Percentiles rank a stretch among this genome's conserved stretches.
Conservation (phyloP, 2,797 vertebrate genomes). For the Iguana delicatissima region DNA sequence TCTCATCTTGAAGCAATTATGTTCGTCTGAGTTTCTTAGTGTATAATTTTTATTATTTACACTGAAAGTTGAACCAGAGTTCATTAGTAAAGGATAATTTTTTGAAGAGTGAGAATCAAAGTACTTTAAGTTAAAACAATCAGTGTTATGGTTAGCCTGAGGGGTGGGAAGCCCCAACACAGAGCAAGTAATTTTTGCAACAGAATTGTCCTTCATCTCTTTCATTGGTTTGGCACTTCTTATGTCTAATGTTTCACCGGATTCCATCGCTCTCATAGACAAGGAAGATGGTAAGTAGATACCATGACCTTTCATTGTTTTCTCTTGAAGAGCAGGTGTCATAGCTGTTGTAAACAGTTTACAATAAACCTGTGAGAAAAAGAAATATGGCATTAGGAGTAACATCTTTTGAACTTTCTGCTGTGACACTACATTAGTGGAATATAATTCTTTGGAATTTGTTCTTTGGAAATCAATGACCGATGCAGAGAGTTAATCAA, state of each 20-base stretch:
- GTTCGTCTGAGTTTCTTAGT: slow-evolving; percentile 69
- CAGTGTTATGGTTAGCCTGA: slow-evolving; percentile 78
- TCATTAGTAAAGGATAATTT: slow-evolving; percentile 82
- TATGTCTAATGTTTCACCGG: slow-evolving; percentile 78
- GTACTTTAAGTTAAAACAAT: slow-evolving; percentile 78
- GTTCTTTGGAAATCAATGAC: neutral
- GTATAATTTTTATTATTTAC: slow-evolving; percentile 73
- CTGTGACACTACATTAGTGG: slow-evolving; percentile 41
- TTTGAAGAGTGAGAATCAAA: slow-evolving; percentile 79
- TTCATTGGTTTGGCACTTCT: slow-evolving; percentile 81
- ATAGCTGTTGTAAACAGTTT: slow-evolving; percentile 80
- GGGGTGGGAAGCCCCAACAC: slow-evolving; percentile 82
- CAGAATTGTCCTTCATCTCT: slow-evolving; percentile 79
- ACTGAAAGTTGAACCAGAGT: slow-evolving; percentile 78
- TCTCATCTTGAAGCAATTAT: slow-evolving; percentile 73
- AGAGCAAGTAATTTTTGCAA: slow-evolving; percentile 82
- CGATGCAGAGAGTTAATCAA: neutral
- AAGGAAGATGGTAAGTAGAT: slow-evolving; percentile 87
- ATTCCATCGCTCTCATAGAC: slow-evolving; percentile 81
- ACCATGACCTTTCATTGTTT: slow-evolving; percentile 84
- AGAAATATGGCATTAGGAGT: slow-evolving; percentile 68
- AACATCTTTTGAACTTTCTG: slow-evolving; percentile 43
- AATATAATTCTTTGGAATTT: slow-evolving; percentile 34
- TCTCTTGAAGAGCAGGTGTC: slow-evolving; percentile 90
- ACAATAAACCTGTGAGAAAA: slow-evolving; percentile 81